Base-by-base conservation (phyloP, 92 coral and sea anemone species). In the Zoanthus sociatus region DNA sequence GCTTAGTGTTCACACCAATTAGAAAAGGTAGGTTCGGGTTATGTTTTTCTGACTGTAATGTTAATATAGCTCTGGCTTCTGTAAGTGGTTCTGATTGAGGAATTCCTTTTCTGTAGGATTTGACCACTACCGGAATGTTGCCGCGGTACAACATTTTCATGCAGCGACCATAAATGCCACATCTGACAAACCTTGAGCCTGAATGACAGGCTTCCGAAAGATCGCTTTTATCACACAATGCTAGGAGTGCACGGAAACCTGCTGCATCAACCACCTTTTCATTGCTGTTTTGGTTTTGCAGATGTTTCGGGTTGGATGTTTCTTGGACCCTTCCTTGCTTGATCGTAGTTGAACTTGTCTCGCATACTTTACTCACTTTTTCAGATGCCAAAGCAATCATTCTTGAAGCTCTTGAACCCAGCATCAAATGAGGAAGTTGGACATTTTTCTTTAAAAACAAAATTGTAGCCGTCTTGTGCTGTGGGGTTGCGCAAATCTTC, bases 1-100 rank as follows among this genome's bases (percentile, higher is more conserved):
- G 18, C 42, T 84, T 73, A 6, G 73, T 37, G 42, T 83, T 33
- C 61, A 89, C 70, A 32, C 91, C 91, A 26, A 84, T 58, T 16
- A 89, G 67, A 32, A 89, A 63, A 2, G 92, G 92, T 6, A 89
- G 71, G 61, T 71, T 71, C n/a, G 76, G 51, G 76, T 71, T 37
- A 37, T 37, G 42, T 37, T 37, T 37, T 0, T 37, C 42, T 0
- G 42, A 71, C 50, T 71, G 76, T 7, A 71, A 31, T 71, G 76
- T 10, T 37, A 33, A 32, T 17, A 71, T 71, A 1, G 76, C 76
- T 71, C 47, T 71, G 45, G 48, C 76, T 17, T 71, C 48, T 9
- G 45, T 37, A 13, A 71, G 16, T 71, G 76, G 48, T 71, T 71
- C 76, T 42, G 76, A 31, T 12, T 15, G 18, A 8, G 50, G 76